These are phyloP conservation scores for Chitala chitala DNA, from an alignment of 2,113 vertebrate species.

Conservation along the genomic window DNA sequence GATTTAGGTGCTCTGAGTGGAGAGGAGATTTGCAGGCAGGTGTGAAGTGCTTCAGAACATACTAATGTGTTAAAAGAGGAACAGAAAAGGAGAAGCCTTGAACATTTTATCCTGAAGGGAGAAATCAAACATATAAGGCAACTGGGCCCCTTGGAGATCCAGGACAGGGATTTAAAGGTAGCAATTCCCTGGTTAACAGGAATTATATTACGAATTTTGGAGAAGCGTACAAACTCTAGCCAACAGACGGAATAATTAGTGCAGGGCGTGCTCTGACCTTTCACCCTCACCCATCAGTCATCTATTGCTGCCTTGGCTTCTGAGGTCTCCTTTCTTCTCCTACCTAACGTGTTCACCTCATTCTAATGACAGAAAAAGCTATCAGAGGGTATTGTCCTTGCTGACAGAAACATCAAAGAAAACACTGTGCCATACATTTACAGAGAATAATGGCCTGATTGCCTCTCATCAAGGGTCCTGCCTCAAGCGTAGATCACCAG, in stretches of 20 bases:
- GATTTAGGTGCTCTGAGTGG: background rate
- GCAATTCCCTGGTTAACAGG: background rate
- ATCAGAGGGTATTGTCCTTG: conserved; percentile 38
- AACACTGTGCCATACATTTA: conserved; percentile 38
- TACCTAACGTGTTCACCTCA: conserved; percentile 20
- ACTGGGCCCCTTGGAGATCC: background rate
- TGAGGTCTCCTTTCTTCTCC: background rate
- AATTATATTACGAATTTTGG: too few species aligned
- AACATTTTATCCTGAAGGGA: background rate
- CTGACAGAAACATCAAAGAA: conserved; percentile 37
- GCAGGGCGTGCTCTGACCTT: background rate
- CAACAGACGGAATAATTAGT: too few species aligned
- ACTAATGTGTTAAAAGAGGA: background rate
- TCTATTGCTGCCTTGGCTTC: background rate
- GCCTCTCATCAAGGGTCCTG: conserved; percentile 46
- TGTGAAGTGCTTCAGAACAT: background rate
- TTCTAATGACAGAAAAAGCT: conserved; percentile 27
- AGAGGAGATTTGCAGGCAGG: background rate
- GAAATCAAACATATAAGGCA: background rate
- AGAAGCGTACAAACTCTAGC: too few species aligned
- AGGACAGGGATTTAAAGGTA: background rate
- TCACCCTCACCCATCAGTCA: background rate
- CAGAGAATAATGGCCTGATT: conserved; percentile 45
- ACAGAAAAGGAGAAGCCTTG: background rate
- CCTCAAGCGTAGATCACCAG: conserved; percentile 41